These are phyloP conservation scores for Trissolcus basalis DNA, from an alignment of 1,140 invertebrate genomes.

Conservation along the genomic window DNA sequence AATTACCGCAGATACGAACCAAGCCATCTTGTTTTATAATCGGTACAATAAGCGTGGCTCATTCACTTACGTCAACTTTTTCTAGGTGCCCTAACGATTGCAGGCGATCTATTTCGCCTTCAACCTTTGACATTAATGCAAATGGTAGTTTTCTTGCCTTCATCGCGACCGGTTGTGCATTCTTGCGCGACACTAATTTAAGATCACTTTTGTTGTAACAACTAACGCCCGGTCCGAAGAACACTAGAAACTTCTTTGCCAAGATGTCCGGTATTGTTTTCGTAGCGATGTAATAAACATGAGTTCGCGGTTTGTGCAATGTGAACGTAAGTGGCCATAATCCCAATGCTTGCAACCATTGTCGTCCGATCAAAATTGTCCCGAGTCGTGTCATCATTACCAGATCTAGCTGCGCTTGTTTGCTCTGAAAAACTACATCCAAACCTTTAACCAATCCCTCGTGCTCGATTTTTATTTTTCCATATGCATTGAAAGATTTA, in stretches of 20 bases:
- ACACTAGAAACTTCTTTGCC: constrained; percentile 14
- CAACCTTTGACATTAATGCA: constrained; percentile 16
- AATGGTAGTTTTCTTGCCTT: constrained; percentile 27
- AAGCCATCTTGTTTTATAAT: constrained; percentile 19
- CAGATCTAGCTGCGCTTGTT: not conserved
- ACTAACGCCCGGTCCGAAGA: constrained; percentile 13
- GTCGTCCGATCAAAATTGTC: constrained; percentile 9
- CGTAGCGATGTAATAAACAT: not conserved
- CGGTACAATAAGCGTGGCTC: constrained; percentile 6
- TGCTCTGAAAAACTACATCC: not conserved
- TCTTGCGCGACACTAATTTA: constrained; percentile 12
- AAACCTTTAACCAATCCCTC: not conserved
- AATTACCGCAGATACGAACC: constrained; percentile 9
- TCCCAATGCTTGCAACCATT: constrained; percentile 11
- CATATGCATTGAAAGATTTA: constrained; percentile 11
- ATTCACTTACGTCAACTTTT: constrained; percentile 2
- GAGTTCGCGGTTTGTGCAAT: not conserved
- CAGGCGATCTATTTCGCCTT: constrained; percentile 55
- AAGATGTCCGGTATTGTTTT: not conserved
- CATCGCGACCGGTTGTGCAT: constrained; percentile 11
- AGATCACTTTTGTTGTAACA: constrained; percentile 22
- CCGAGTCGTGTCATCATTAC: constrained; percentile 1
- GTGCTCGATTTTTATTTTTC: constrained; percentile 5
- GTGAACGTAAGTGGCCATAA: not conserved
- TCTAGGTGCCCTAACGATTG: constrained; percentile 12